A percentile compares a stretch with the other conserved stretches of the same genome.
These are phyloP conservation scores for Lutraria rhynchaena DNA, from an alignment of 1,140 invertebrate genomes.

Conservation along the genomic window DNA sequence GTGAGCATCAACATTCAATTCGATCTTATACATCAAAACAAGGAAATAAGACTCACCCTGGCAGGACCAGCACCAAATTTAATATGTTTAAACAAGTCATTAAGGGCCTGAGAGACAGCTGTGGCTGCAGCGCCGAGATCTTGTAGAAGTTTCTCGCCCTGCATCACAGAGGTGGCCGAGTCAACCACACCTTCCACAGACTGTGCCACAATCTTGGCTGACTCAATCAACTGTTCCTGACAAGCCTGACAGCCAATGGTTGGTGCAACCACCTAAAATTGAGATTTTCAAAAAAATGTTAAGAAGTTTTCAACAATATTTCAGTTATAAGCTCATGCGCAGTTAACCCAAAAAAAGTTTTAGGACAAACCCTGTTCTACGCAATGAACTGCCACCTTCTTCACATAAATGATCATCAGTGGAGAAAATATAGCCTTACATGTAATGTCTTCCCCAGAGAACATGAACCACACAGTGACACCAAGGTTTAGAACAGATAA, in stretches of 20 bases:
- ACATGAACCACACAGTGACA: too few relatives aligned
- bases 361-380: not conserved
- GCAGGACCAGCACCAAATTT: slow-evolving; percentile 84
- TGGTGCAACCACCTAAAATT: slow-evolving; percentile 85
- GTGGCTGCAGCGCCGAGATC: slow-evolving; percentile 93
- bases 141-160: slow-evolving; percentile 87
- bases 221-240: slow-evolving; percentile 95
- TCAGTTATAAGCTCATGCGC: not conserved
- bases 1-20: too few relatives aligned
- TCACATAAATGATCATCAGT: too few relatives aligned
- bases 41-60: slow-evolving; percentile 61
- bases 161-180: slow-evolving; percentile 87
- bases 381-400: too few relatives aligned
- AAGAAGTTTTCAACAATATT: not conserved
- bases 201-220: slow-evolving; percentile 94
- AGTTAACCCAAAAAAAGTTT: too few relatives aligned
- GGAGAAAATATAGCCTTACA: too few relatives aligned
- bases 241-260: slow-evolving; percentile 94
- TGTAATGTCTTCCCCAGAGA: too few relatives aligned
- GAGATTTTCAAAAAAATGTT: not conserved
- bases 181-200: slow-evolving; percentile 95
- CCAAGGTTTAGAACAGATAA: too few relatives aligned
- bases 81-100: slow-evolving; percentile 95
- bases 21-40: too few relatives aligned
- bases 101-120: slow-evolving; percentile 94